These are phyloP conservation scores for Eremophila alpestris DNA, from an alignment of 2,797 vertebrate genomes.

Conservation along the genomic window DNA sequence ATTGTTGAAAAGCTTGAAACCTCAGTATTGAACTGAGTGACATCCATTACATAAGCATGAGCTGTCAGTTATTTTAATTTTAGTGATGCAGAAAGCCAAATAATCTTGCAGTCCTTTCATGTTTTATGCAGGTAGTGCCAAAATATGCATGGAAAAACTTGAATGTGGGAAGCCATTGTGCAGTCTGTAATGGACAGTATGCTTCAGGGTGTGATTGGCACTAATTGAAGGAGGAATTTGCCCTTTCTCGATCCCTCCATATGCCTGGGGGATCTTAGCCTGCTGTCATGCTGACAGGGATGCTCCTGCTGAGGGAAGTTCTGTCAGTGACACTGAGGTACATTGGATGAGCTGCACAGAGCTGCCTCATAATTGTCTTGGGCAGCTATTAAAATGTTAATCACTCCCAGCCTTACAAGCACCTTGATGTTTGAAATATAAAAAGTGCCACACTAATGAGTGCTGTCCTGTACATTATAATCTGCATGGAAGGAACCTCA, in stretches of 20 bases:
- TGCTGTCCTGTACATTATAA: not conserved
- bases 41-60: conserved; percentile 40
- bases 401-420: not conserved
- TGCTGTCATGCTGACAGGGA: conserved; percentile 19
- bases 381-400: conserved; percentile 41
- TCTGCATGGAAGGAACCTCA: not conserved
- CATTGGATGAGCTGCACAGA: not conserved
- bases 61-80: conserved; percentile 41
- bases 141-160: conserved; percentile 1
- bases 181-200: not conserved
- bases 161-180: not conserved
- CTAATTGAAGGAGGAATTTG: conserved; percentile 49
- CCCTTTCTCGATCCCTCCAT: conserved; percentile 5
- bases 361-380: not conserved
- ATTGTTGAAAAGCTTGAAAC: not conserved
- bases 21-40: not conserved
- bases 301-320: conserved; percentile 5
- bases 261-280: not conserved
- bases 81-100: conserved; percentile 14
- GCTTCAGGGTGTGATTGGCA: conserved; percentile 41
- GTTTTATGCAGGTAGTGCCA: conserved; percentile 40
- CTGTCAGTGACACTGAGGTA: conserved; percentile 21
- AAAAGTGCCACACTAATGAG: not conserved
- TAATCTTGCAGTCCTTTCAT: not conserved
- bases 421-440: not conserved